phyloP scores from a whole-genome alignment of 2,888 invertebrate species.

The Cephus sareptanus region DNA sequence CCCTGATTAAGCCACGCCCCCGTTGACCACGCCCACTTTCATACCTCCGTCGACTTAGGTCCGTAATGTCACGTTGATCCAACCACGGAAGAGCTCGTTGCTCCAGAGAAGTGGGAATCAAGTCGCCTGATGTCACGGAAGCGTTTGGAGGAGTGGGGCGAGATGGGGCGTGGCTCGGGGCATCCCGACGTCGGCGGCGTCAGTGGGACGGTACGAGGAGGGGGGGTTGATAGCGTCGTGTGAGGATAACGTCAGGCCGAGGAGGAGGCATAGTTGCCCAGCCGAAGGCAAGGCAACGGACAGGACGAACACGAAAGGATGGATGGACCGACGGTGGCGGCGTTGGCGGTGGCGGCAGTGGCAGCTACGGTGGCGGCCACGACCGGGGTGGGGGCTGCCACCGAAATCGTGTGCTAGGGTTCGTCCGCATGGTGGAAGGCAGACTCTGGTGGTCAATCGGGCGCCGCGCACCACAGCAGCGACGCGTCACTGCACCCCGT shows the following conservation, averaged over 20 bases:
- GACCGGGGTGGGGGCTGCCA: conserved; percentile 37
- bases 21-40: conserved; percentile 35
- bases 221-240: background rate
- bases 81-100: background rate
- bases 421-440: conserved; percentile 56
- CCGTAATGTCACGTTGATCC: background rate
- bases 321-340: conserved; percentile 7
- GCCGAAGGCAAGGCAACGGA: conserved; percentile 12
- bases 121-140: too few species aligned
- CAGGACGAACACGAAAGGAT: background rate
- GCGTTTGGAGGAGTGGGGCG: background rate
- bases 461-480: conserved; percentile 63
- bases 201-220: background rate
- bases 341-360: conserved; percentile 27
- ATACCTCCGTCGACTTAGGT: conserved; percentile 16
- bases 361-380: conserved; percentile 24
- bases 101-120: too few species aligned
- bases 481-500: conserved; percentile 63
- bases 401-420: conserved; percentile 53
- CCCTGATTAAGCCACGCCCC: conserved; percentile 27
- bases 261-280: conserved; percentile 7
- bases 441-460: conserved; percentile 66
- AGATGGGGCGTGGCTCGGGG: conserved; percentile 29
- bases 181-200: conserved; percentile 17
- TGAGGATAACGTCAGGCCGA: background rate